Conservation (phyloP, 2,113 vertebrate species). For the Hystrix brachyura region DNA sequence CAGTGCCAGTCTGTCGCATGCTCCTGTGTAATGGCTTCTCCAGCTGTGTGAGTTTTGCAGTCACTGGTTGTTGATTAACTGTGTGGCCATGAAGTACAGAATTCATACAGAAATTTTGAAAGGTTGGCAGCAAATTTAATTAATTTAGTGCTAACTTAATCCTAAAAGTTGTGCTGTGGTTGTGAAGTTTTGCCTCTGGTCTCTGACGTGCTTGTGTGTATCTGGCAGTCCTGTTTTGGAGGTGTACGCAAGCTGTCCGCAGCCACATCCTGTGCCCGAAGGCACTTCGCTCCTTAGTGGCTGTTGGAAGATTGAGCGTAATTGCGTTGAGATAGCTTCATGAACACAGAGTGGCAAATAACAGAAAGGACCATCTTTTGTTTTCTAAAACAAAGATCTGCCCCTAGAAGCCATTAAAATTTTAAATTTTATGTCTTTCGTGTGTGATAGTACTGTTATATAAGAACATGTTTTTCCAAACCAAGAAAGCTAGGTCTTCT, state of each 20-base stretch:
- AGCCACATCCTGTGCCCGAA: not conserved
- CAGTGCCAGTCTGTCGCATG: constrained; percentile 91
- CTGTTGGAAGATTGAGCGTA: constrained; percentile 18
- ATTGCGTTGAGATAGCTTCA: not conserved
- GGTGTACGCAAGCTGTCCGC: not conserved
- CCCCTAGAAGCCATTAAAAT: not conserved
- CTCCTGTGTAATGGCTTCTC: constrained; percentile 84
- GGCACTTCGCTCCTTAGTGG: not conserved
- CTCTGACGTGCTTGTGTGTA: constrained; percentile 82
- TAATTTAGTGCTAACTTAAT: constrained; percentile 75
- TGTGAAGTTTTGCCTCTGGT: constrained; percentile 78
- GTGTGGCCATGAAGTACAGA: constrained; percentile 48
- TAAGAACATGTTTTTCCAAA: not conserved
- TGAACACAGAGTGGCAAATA: not conserved
- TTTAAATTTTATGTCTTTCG: constrained; percentile 28
- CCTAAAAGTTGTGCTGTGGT: constrained; percentile 47
- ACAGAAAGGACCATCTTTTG: constrained; percentile 17
- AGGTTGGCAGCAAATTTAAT: constrained; percentile 57
- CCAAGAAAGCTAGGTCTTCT: not conserved
- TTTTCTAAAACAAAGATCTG: constrained; percentile 9
- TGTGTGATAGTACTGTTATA: not conserved
- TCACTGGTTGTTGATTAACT: constrained; percentile 74
- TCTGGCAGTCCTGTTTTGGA: constrained; percentile 72
- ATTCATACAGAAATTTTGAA: not conserved
- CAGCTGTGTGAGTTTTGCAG: constrained; percentile 77